Evolutionary conservation across 2,797 vertebrate genomes (phyloP), one percentile per base, ranked within the genome.

Genomic region (Phalanger gymnotis): DNA sequence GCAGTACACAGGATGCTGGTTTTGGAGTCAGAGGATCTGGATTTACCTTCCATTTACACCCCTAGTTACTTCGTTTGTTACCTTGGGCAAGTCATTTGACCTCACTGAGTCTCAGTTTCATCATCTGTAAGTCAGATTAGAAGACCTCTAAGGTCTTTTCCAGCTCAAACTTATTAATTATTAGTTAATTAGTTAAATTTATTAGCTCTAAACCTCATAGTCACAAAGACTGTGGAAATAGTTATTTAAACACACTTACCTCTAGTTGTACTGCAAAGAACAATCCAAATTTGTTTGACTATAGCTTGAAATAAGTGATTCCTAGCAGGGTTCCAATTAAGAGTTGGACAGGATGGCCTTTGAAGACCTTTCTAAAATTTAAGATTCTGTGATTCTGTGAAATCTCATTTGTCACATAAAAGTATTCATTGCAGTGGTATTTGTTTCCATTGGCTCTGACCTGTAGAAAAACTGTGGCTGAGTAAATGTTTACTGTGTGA

Each of bases 401-500:
- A 7, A 66, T 54, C 14, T 93, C 19, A 54, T 91, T 87, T 51
- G 31, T 61, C 54, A 52, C n/a, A 51, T 0, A 66, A 31, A 90
- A 90, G 40, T 61, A 81, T 81, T 81, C 54, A 52, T 89, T 16
- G 12, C 73, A 90, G 30, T 61, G n/a, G 61, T 54, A 13, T 95
- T 95, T 93, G 73, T 47, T 90, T 55, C 89, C 30, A 90, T 53
- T 13, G 58, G 47, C 90, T 96, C 90, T 30, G 27, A 81, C 7
- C n/a, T 54, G 47, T 57, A 81, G 53, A 58, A 92, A 94, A 96
- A 47, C 12, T 28, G 11, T 28, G 57, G 4, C 31, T 66, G 22
- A 81, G 73, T 81, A 47, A 81, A 81, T 81, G 73, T 81, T 81
- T 81, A 81, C 73, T 81, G 73, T 81, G 73, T 81, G 28, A 53